Base-by-base conservation (phyloP, 2,888 invertebrate genomes). In the Lochmaea capreae region DNA sequence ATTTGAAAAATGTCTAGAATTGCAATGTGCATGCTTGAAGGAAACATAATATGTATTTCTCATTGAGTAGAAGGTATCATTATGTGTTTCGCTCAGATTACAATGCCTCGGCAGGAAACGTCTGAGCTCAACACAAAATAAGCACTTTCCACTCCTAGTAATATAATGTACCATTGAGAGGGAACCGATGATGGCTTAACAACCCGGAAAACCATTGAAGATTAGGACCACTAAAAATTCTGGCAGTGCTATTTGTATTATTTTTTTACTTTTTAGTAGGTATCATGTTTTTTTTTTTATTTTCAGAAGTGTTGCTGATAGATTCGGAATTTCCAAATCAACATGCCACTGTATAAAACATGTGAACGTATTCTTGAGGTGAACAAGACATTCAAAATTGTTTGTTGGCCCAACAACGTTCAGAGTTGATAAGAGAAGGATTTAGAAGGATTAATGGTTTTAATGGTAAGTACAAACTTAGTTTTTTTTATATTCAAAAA, bases 291-390 rank as follows among this genome's bases (percentile, higher is more conserved):
- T 14, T 18, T 16, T 33, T 61, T 61, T 26, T 3, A 5, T 61
- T 61, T 61, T 39, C 26, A 61, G 61, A 33, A 14, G 14, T 9
- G 61, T 61, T 5, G 22, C 61, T 12, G 8, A 8, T 61, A 11
- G 61, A 12, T 61, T 61, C 14, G 61, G 33, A 26, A 11, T 61
- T 5, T 6, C 12, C 8, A 61, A 61, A 61, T 61, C 61, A 14
- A 33, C 61, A 9, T 61, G 61, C 33, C n/a, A 14, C 14, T 61
- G 33, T 26, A 61, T 12, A 61, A n/a, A 61, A 61, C 61, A 61
- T 22, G 33, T 39, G 8, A 39, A n/a, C 12, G 22, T 14, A 10
- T 61, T 33, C n/a, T 61, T 12, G 14, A 61, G n/a, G 61, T 14
- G 14, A 61, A 61, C 14, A 61, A n/a, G 12, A n/a, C 8, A 0